phyloP scores from a whole-genome alignment of 2,113 vertebrate species.

The Ceyx melanurus region DNA sequence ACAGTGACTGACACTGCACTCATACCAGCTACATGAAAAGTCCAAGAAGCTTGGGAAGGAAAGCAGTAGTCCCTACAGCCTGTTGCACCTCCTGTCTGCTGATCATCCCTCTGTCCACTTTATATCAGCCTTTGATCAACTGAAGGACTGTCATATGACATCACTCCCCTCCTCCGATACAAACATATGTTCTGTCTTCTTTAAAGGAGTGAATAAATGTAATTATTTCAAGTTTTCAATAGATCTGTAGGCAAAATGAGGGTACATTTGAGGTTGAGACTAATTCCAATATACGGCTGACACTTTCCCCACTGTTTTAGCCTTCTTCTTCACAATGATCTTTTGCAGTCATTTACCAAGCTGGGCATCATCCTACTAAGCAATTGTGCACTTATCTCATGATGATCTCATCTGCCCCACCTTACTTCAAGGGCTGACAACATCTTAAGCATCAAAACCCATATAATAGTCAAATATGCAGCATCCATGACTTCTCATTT shows the following conservation, averaged over 20 bases:
- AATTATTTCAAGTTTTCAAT: not conserved
- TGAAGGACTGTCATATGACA: not conserved
- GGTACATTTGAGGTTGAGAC: not conserved
- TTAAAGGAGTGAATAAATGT: not conserved
- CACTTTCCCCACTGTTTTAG: not conserved
- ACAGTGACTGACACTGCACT: not conserved
- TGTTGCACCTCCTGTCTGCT: not conserved
- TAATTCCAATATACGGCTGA: not conserved
- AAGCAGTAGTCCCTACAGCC: not conserved
- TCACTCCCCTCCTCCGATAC: not conserved
- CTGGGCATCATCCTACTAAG: not conserved
- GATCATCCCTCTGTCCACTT: not conserved
- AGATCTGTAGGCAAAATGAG: not conserved
- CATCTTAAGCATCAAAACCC: not conserved
- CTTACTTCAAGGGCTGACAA: not conserved
- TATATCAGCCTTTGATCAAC: not conserved
- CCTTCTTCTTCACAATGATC: not conserved
- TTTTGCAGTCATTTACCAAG: not conserved
- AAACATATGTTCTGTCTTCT: not conserved
- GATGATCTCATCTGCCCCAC: not conserved
- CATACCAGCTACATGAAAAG: not conserved
- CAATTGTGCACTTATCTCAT: not conserved
- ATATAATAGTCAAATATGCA: not conserved
- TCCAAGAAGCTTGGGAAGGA: not conserved
- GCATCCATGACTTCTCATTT: not conserved